These are phyloP conservation scores for Babyrousa celebensis DNA, from an alignment of 2,797 vertebrate species.

Conservation along the genomic window DNA sequence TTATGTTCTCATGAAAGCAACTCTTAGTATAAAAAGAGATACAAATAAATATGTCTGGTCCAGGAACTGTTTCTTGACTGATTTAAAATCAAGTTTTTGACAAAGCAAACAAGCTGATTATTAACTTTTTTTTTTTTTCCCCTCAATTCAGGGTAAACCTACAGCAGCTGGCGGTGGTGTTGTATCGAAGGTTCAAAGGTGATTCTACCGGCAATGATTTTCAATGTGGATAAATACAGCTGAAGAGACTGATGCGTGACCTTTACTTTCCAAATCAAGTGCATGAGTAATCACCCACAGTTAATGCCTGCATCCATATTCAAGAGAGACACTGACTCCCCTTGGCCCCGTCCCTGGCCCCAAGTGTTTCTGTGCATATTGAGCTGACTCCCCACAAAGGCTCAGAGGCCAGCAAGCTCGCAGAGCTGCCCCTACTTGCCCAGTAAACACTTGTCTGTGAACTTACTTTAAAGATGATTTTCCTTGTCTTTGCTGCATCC, in stretches of 20 bases:
- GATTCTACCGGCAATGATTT: constrained; percentile 51
- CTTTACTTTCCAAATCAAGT: constrained; percentile 76
- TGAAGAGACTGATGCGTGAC: constrained; percentile 72
- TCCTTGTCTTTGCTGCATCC: background rate
- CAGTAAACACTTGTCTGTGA: background rate
- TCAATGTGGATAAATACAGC: constrained; percentile 69
- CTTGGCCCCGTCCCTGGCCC: constrained; percentile 54
- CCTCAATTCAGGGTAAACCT: background rate
- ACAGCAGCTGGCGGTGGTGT: background rate
- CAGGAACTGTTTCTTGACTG: background rate
- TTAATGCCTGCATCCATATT: constrained; percentile 69
- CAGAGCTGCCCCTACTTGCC: background rate
- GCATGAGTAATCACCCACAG: background rate
- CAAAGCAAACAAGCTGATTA: background rate
- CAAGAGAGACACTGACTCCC: constrained; percentile 63
- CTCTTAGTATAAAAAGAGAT: background rate
- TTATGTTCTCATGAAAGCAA: background rate
- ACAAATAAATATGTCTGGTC: background rate
- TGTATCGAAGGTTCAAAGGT: constrained; percentile 36
- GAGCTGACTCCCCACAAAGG: background rate
- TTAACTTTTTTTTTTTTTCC: constrained; percentile 32
- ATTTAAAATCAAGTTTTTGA: constrained; percentile 53
- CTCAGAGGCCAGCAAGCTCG: background rate
- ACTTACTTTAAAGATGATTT: background rate
- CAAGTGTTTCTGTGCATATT: background rate